These are phyloP conservation scores for Fulica atra DNA, from an alignment of 2,113 vertebrate genomes.

Conservation along the genomic window DNA sequence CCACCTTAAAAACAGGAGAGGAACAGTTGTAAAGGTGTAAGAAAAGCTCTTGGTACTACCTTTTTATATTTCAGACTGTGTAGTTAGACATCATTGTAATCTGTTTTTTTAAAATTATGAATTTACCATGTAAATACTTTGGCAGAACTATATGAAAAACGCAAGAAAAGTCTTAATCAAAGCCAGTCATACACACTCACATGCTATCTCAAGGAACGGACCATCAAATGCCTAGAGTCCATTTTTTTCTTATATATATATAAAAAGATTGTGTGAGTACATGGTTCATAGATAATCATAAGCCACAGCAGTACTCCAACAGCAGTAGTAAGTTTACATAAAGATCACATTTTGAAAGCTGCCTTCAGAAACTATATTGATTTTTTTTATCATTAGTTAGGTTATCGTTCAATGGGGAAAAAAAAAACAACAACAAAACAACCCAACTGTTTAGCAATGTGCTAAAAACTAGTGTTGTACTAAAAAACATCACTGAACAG, in stretches of 20 bases:
- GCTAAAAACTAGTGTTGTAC: not conserved
- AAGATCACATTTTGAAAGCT: not conserved
- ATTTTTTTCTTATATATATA: not conserved
- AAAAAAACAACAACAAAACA: too few relatives aligned
- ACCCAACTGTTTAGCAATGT: not conserved
- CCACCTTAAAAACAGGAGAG: slow-evolving; percentile 80
- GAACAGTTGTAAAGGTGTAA: not conserved
- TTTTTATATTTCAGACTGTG: not conserved
- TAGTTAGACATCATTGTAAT: not conserved
- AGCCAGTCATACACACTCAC: not conserved
- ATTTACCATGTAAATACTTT: not conserved
- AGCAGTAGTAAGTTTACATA: not conserved
- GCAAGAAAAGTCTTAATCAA: not conserved
- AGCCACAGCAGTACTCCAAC: not conserved
- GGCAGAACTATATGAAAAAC: not conserved
- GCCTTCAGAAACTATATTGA: not conserved
- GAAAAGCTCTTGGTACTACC: not conserved
- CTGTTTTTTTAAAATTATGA: not conserved
- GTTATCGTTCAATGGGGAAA: not conserved
- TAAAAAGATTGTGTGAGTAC: not conserved
- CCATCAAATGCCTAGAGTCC: not conserved
- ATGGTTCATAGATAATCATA: not conserved
- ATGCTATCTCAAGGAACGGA: not conserved
- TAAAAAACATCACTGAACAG: not conserved
- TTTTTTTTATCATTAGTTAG: not conserved